These are phyloP conservation scores for Drosophila helvetica DNA, from an alignment of 2,888 invertebrate species.

Conservation along the genomic window DNA sequence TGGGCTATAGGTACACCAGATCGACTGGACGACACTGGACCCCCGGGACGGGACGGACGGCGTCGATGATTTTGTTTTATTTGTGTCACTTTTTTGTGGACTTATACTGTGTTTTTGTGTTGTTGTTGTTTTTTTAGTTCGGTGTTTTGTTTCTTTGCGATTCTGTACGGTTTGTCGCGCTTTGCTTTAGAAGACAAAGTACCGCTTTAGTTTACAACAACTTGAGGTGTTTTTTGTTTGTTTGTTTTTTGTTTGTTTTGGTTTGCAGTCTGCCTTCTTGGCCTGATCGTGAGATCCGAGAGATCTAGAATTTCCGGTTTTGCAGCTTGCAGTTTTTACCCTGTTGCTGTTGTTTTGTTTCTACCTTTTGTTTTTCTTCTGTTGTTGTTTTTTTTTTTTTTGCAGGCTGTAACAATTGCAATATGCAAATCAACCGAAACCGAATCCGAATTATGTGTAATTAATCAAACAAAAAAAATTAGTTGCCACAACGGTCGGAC, in stretches of 20 bases:
- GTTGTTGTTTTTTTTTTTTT: too few species aligned
- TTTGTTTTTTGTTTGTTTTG: constrained; percentile 42
- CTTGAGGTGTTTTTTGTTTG: constrained; percentile 26
- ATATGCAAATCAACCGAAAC: constrained; percentile 45
- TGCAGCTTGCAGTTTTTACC: constrained; percentile 37
- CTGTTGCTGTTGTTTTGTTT: constrained; percentile 10
- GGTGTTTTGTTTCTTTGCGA: constrained; percentile 5
- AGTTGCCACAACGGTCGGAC: constrained; percentile 33
- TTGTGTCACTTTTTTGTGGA: constrained; percentile 43
- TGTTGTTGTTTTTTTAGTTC: constrained; percentile 3
- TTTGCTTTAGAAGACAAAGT: constrained; percentile 21
- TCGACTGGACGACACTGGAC: constrained; percentile 38
- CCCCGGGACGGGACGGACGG: constrained; percentile 5
- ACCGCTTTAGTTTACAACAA: constrained; percentile 37
- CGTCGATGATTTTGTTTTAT: constrained; percentile 31
- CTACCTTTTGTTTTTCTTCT: constrained; percentile 3
- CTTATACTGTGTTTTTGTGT: constrained; percentile 3
- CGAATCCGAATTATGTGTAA: constrained; percentile 8
- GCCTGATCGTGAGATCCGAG: constrained; percentile 44
- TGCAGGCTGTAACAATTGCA: constrained; percentile 43
- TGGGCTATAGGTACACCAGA: constrained; percentile 28
- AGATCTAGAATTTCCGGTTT: constrained; percentile 79
- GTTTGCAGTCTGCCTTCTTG: constrained; percentile 13
- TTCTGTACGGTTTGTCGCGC: constrained; percentile 38
- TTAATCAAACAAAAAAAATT: constrained; percentile 20